Evolutionary conservation across 2,113 vertebrate genomes (phyloP).

Genomic region (Taurulus bubalis): DNA sequence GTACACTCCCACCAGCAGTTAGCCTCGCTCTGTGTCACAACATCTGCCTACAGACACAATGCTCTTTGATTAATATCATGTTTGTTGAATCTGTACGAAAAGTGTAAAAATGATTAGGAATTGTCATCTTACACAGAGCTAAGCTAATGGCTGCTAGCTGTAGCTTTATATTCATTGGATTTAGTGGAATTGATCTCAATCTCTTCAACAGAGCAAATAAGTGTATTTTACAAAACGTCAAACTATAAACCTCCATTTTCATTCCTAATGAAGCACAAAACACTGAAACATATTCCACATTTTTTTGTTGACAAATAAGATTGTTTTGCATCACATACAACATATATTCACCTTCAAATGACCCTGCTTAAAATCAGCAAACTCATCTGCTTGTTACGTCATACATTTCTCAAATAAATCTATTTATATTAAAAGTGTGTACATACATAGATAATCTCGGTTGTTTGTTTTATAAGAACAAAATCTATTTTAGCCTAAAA

Average conservation of each 20-base stretch:
- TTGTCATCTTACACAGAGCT: background rate
- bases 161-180: background rate
- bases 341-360: slow-evolving; percentile 38
- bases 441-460: slow-evolving; percentile 42
- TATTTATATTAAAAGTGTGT: slow-evolving; percentile 52
- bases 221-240: background rate
- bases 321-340: slow-evolving; percentile 46
- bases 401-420: slow-evolving; percentile 41
- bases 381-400: slow-evolving; percentile 20
- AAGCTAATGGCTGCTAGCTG: slow-evolving; percentile 10
- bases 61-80: no score
- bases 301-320: slow-evolving; percentile 3
- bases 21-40: background rate
- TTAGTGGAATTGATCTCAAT: background rate
- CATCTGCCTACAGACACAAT: background rate
- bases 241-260: background rate
- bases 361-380: slow-evolving; percentile 32
- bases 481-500: slow-evolving; percentile 46
- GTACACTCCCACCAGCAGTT: background rate
- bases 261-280: slow-evolving; percentile 25
- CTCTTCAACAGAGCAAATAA: background rate
- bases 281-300: slow-evolving; percentile 14
- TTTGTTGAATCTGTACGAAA: background rate
- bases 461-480: slow-evolving; percentile 26
- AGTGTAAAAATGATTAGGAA: background rate